Conservation (phyloP, 2,113 vertebrate genomes). For the Apodemus speciosus region DNA sequence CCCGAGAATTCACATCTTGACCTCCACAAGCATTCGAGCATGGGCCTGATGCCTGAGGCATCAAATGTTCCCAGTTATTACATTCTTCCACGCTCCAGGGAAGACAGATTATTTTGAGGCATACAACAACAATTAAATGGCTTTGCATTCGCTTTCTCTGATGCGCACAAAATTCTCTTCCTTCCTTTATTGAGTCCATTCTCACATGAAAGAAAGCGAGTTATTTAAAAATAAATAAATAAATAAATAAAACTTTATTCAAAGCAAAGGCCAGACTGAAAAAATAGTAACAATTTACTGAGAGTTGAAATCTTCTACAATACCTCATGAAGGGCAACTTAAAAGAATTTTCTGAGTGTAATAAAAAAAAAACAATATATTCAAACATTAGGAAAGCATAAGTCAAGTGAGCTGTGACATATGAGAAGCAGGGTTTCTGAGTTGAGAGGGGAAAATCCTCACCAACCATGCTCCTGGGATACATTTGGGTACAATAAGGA, state of each 20-base stretch:
- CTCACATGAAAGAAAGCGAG: neutral
- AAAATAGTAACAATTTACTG: neutral
- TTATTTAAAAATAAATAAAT: neutral
- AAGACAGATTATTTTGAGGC: neutral
- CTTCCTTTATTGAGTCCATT: neutral
- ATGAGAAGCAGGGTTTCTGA: neutral
- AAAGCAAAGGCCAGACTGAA: neutral
- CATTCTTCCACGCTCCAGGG: neutral
- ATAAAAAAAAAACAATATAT: conserved; percentile 9
- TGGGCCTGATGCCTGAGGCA: neutral
- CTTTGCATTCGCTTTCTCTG: conserved; percentile 9
- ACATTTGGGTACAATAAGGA: neutral
- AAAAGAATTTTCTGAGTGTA: neutral
- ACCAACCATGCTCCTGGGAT: neutral
- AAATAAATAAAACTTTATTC: conserved; percentile 5
- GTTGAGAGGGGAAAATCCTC: neutral
- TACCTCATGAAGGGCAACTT: neutral
- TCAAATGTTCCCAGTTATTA: neutral
- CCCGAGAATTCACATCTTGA: neutral
- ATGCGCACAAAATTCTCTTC: conserved; percentile 3
- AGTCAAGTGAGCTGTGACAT: neutral
- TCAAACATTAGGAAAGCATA: conserved; percentile 2
- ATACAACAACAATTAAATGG: neutral
- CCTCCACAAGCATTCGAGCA: neutral
- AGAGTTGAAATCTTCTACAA: neutral